Base-by-base conservation (phyloP, 2,888 invertebrate genomes). In the Conus canariensis region DNA sequence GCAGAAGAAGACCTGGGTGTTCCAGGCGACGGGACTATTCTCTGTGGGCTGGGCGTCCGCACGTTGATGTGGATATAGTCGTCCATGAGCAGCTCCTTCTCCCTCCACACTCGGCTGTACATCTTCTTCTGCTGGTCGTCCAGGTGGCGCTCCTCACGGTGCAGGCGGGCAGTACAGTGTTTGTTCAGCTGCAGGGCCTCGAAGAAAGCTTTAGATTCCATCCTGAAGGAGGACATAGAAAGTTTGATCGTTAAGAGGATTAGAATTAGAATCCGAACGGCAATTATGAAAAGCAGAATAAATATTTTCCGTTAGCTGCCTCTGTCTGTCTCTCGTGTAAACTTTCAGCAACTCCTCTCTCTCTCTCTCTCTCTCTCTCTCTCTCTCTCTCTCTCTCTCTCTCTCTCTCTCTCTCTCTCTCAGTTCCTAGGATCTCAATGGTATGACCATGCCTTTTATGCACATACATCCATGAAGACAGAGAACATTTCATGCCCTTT, bases 71-170 rank as follows among this genome's bases (percentile, higher is more conserved):
- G 67, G 82, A 90, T 88, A 88, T 87, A 90, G 59, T 90, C 90
- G 83, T 90, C 87, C 80, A 90, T 87, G 83, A 90, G 90, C 25
- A 59, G 90, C 88, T 88, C 88, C 86, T 77, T 92, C 91, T 89
- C 90, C 90, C 87, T 74, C 90, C 56, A 77, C 8, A 90, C 91
- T 88, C 83, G 58, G 19, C 30, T 83, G 74, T 59, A 88, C 88
- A 87, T 91, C 90, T 77, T 25, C 88, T 56, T 85, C 87, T 83
- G 88, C 91, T 87, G 82, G 67, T 67, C 58, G 14, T 90, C 90
- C 64, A 90, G 64, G 25, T 67, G 87, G n/a, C 64, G 14, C 67
- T 87, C 67, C 56, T 87, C 87, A 14, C 14, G 14, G 58, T 45
- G 59, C 87, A 87, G 87, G 16, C 77, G 64, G 64, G 83, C 83